phyloP scores from a whole-genome alignment of 2,113 vertebrate species.

The Podocnemis expansa region DNA sequence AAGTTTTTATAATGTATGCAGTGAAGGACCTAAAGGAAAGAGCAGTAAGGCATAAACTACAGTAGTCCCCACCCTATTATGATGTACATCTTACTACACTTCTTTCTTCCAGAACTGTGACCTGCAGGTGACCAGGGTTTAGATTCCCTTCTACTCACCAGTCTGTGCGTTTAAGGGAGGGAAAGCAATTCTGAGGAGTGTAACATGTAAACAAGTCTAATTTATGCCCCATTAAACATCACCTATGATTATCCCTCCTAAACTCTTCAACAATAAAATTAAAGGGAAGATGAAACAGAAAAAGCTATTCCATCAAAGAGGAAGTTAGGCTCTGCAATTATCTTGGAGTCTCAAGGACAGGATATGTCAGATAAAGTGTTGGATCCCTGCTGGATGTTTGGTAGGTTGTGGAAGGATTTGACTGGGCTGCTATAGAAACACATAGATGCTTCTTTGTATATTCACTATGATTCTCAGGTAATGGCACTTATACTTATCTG shows the following conservation, averaged over 20 bases:
- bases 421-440: neutral
- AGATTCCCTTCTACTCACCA: neutral
- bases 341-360: neutral
- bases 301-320: neutral
- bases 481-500: neutral
- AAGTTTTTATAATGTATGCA: neutral
- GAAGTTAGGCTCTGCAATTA: neutral
- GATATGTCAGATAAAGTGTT: neutral
- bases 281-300: neutral
- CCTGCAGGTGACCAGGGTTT: neutral
- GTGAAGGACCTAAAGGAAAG: neutral
- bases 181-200: neutral
- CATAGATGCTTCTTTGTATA: neutral
- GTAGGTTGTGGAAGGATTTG: neutral
- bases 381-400: neutral
- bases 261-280: neutral
- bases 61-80: neutral
- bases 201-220: neutral
- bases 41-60: neutral
- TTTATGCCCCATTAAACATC: neutral
- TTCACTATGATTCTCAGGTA: neutral
- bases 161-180: neutral
- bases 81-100: neutral
- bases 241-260: neutral
- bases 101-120: neutral